Evolutionary conservation across 2,888 invertebrate genomes (phyloP).

Genomic region (Dyspetes luteomarginatus): DNA sequence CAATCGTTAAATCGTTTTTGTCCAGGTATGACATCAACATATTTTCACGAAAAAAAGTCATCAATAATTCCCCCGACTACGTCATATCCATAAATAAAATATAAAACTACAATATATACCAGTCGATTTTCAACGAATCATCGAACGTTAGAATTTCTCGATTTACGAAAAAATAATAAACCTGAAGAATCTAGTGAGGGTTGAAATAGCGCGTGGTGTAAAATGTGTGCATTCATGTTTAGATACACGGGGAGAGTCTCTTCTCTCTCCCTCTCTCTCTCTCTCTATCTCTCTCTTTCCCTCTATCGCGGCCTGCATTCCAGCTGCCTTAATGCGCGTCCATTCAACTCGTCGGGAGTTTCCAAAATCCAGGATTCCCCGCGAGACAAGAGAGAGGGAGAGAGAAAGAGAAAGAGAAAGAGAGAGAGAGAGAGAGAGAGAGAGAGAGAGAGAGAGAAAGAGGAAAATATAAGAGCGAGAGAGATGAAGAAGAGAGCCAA

Average conservation of each 20-base stretch:
- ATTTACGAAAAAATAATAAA: constrained; percentile 8
- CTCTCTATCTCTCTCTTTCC: constrained; percentile 14
- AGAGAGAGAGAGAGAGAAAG: constrained; percentile 22
- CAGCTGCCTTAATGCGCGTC: constrained; percentile 74
- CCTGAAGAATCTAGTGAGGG: constrained; percentile 25
- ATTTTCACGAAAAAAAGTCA: background rate
- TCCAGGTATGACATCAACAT: constrained; percentile 60
- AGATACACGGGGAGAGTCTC: constrained; percentile 29
- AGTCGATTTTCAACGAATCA: constrained; percentile 71
- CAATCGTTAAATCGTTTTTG: constrained; percentile 23
- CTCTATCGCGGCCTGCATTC: constrained; percentile 75
- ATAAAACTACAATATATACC: background rate
- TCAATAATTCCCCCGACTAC: constrained; percentile 35
- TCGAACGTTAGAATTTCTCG: constrained; percentile 62
- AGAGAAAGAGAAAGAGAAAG: constrained; percentile 58
- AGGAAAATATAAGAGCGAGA: constrained; percentile 33
- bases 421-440: constrained; percentile 42
- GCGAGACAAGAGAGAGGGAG: constrained; percentile 47
- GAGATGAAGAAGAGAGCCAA: too few species aligned
- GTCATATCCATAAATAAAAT: background rate
- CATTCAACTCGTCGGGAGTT: constrained; percentile 76
- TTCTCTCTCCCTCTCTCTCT: constrained; percentile 18
- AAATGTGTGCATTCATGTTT: constrained; percentile 63
- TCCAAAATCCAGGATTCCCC: constrained; percentile 81
- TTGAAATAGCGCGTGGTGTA: constrained; percentile 65